Conservation (phyloP, 2,797 vertebrate genomes). For the Paramormyrops hopkinsi region DNA sequence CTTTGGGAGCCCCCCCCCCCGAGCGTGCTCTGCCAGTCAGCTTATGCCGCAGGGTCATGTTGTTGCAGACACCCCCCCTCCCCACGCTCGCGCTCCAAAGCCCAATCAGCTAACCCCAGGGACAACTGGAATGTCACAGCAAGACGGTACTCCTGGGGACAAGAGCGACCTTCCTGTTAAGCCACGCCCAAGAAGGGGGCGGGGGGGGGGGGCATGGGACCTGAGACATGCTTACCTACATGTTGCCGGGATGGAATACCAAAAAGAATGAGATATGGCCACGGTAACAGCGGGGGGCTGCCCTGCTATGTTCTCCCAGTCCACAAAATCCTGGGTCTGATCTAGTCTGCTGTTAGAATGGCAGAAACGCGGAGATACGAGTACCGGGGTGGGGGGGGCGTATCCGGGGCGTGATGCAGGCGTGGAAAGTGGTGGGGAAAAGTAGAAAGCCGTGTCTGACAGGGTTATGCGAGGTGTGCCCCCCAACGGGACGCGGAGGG, state of each 20-base stretch:
- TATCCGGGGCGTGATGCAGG: neutral
- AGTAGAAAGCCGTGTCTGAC: neutral
- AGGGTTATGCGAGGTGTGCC: neutral
- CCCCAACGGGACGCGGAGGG: neutral
- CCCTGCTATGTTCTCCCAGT: neutral
- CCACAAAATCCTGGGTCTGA: neutral
- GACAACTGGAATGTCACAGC: neutral
- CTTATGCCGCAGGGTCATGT: too few relatives aligned
- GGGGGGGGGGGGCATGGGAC: neutral
- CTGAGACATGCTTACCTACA: neutral
- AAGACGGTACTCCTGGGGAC: neutral
- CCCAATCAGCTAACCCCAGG: neutral
- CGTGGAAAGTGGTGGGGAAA: neutral
- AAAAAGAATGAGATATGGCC: neutral
- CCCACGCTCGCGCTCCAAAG: neutral
- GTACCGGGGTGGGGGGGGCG: neutral
- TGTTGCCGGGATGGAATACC: neutral
- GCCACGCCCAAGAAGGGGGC: neutral
- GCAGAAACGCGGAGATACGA: neutral
- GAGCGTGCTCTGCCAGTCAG: neutral
- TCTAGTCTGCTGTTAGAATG: neutral
- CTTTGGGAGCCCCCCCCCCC: neutral
- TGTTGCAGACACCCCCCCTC: neutral
- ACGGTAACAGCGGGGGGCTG: too few relatives aligned
- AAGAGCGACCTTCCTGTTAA: neutral